Evolutionary conservation across 2,888 invertebrate genomes (phyloP), one percentile per base, ranked within the genome.

Genomic region (Aphrophora alni): DNA sequence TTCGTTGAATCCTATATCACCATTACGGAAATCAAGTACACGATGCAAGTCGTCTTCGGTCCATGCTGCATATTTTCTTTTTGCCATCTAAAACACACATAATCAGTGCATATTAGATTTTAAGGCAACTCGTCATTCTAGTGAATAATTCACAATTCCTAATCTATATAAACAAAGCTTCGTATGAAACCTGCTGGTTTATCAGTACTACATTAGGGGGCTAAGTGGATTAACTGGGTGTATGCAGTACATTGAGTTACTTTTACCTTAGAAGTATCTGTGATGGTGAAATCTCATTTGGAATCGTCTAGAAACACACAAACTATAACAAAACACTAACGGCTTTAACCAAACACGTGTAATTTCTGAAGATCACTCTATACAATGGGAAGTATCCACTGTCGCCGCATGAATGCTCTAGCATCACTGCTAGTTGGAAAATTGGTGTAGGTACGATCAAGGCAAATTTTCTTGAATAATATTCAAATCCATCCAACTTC

Each of bases 1-100:
- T 73, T 78, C 80, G 21, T 75, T 80, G 5, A 75, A 69, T 33
- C 75, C 75, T 38, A 75, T 59, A 28, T 80, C 75, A 10, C 75
- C 75, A 69, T 80, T 80, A 12, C 80, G 1, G 33, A 24, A 75
- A 24, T 14, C 7, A 33, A 80, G 21, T 21, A 75, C 75, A 21
- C 33, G 17, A 24, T 27, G 25, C 74, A 80, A 38, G 17, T 80
- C 80, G 7, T 80, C 75, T 68, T 74, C 33, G 17, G 25, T 24
- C 78, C 78, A 78, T 17, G 38, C 26, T 70, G 38, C 78, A 72
- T 78, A 78, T n/a, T 72, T 44, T 17, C 72, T 24, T 44, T 78
- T 78, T 25, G 44, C 12, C 72, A 78, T 44, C 51, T 51, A 51
- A 26, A 14, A 78, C 33, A 78, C 78, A 78, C 71, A 77, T 33